Evolutionary conservation across 2,888 invertebrate genomes (phyloP), one percentile per base, ranked within the genome.

Genomic region (Hydrotaea cyrtoneurina): DNA sequence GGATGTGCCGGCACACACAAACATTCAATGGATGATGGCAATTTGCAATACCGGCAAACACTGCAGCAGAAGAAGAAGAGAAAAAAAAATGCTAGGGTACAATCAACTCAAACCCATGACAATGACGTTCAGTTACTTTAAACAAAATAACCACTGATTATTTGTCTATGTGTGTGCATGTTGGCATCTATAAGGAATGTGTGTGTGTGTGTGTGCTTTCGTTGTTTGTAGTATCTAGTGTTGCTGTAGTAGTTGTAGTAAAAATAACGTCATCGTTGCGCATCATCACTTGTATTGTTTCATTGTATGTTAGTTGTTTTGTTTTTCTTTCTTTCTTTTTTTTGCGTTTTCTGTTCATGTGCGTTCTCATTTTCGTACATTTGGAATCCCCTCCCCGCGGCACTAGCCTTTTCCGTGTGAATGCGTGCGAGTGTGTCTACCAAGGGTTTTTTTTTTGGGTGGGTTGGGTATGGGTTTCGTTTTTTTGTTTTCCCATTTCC

Each of bases 71-170:
- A 43, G 23, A 17, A 64, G 2, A 36, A n/a, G 3, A 36, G 64
- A 66, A 66, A 19, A 21, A 66, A 31, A 81, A 80, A 39, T 39
- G 39, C 79, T 82, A 79, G 74, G 74, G 85, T 85, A 79, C 85
- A 85, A 79, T 85, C 82, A 85, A 82, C 85, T 77, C 85, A 74
- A 82, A 85, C 82, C 81, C 81, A 85, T 85, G 85, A 82, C 82
- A 82, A 85, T 85, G 85, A 82, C 77, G 85, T 85, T 73, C 46
- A 82, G 50, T 74, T 72, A 43, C 19, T 57, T 66, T 46, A 69
- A 69, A 69, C 69, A 69, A 69, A 69, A 46, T 69, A 69, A 69
- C 69, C 69, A 46, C 69, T 46, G 46, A 46, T 15, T 7, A 7
- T 31, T 31, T 31, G 31, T 31, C 31, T 31, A 31, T 31, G 31